phyloP scores from a whole-genome alignment of 2,888 invertebrate species.

The Brenthis hecate region DNA sequence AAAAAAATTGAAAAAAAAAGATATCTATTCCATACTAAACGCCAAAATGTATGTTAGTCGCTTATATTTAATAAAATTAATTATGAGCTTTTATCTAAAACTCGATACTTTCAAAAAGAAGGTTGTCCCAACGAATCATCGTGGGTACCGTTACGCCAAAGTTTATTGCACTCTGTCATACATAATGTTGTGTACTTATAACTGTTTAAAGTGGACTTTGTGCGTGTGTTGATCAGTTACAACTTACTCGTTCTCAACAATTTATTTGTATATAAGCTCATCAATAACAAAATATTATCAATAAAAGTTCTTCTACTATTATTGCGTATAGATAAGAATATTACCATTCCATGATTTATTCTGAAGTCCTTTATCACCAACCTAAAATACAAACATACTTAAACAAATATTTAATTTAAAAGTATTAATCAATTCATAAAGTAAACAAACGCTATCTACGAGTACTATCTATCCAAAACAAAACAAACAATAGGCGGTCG shows the following conservation, averaged over 20 bases:
- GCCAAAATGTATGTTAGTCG: no score
- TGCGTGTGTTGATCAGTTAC: background rate
- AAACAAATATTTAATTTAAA: background rate
- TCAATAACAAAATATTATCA: no score
- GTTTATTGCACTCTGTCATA: no score
- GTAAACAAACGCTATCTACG: slow-evolving; percentile 20
- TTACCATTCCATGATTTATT: background rate
- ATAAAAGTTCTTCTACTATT: background rate
- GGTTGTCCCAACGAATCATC: no score
- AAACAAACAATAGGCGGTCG: slow-evolving; percentile 3
- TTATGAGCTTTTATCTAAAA: no score
- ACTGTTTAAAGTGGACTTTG: slow-evolving; percentile 10
- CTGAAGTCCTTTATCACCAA: background rate
- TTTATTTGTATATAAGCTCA: background rate
- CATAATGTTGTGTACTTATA: no score
- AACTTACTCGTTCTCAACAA: background rate
- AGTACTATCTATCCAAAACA: slow-evolving; percentile 2
- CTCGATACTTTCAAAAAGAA: no score
- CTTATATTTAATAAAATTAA: no score
- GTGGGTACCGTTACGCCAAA: no score
- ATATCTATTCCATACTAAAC: no score
- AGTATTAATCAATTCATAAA: background rate
- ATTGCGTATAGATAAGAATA: background rate
- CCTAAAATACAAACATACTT: no score
- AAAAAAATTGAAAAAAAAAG: no score